Percentiles rank a stretch among this genome's conserved stretches.
These are phyloP conservation scores for Periparus ater DNA, from an alignment of 2,797 vertebrate species.

Conservation along the genomic window DNA sequence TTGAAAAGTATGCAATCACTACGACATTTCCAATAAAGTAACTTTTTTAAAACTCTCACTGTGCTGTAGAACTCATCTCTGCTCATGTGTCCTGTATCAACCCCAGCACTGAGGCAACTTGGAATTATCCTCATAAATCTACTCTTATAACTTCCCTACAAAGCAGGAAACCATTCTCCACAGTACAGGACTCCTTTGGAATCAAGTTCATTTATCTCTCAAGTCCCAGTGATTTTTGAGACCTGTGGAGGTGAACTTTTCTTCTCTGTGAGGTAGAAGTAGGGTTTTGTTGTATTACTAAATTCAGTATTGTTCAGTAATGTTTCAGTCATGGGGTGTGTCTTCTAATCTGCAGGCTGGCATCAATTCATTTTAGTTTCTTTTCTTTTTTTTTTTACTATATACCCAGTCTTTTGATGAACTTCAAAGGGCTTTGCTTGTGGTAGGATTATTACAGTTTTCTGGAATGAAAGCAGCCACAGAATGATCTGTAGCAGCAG, in stretches of 20 bases:
- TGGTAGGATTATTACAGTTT: background rate
- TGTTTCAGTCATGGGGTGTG: background rate
- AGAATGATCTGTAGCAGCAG: background rate
- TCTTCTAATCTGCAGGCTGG: background rate
- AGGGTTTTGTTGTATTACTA: background rate
- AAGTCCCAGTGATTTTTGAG: background rate
- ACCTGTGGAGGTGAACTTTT: background rate
- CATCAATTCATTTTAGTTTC: background rate
- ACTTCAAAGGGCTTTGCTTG: background rate
- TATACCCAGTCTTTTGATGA: background rate
- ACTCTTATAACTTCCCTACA: background rate
- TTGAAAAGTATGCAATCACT: background rate
- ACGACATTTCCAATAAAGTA: background rate
- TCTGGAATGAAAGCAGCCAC: background rate
- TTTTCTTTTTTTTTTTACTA: background rate
- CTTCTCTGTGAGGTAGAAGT: background rate
- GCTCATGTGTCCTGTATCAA: background rate
- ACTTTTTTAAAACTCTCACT: background rate
- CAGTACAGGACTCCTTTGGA: fast-evolving
- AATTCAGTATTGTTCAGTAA: background rate
- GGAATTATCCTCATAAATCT: background rate
- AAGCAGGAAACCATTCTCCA: background rate
- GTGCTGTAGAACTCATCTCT: background rate
- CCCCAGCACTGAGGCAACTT: background rate
- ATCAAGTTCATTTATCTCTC: background rate